phyloP scores from a whole-genome alignment of 2,797 vertebrate species.

The Mastacembelus armatus region DNA sequence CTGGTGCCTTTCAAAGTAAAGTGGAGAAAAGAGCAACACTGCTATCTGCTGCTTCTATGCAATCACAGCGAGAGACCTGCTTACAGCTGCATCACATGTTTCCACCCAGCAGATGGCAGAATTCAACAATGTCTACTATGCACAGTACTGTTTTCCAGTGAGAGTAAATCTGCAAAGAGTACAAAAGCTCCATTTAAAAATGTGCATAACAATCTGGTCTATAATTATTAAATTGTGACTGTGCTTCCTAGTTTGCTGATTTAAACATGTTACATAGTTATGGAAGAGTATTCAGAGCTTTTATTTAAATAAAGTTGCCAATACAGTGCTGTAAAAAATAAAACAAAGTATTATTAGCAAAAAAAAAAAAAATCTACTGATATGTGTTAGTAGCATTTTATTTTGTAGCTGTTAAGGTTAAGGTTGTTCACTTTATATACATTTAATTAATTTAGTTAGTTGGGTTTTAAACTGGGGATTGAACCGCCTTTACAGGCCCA shows the following conservation, averaged over 20 bases:
- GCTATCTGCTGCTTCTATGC: conserved; percentile 51
- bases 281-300: background rate
- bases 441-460: too few species aligned
- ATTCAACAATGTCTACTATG: conserved; percentile 5
- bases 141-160: too few species aligned
- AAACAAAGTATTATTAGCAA: too few species aligned
- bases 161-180: background rate
- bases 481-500: too few species aligned
- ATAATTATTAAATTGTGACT: background rate
- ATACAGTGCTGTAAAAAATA: background rate
- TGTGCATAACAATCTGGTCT: background rate
- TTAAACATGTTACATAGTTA: background rate
- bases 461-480: too few species aligned
- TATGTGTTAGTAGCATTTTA: too few species aligned
- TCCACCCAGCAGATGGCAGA: conserved; percentile 63
- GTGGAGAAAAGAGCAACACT: conserved; percentile 25
- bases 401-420: too few species aligned
- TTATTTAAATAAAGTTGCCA: background rate
- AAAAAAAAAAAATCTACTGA: too few species aligned
- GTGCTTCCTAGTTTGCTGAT: background rate
- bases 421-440: too few species aligned
- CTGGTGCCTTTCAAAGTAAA: background rate
- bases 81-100: conserved; percentile 7
- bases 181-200: background rate
- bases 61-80: background rate